A percentile compares a stretch with the other conserved stretches of the same genome.
Evolutionary conservation across 2,888 invertebrate species (phyloP).

Genomic region (Germaria angustata): DNA sequence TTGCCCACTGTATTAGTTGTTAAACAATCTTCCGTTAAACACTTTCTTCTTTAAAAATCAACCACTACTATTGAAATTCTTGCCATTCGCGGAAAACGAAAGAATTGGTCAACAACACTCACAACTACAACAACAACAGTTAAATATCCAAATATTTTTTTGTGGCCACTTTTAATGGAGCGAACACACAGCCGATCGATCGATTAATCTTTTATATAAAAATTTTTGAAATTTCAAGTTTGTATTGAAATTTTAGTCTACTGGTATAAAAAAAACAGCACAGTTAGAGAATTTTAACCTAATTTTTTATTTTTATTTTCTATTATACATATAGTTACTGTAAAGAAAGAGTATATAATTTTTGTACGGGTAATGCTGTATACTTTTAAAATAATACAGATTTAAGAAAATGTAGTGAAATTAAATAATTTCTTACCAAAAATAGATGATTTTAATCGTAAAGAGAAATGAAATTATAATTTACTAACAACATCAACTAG

Average conservation of each 20-base stretch:
- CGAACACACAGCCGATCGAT: constrained; percentile 5
- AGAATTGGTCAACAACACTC: neutral
- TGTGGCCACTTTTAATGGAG: neutral
- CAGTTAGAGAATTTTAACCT: neutral
- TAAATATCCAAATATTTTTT: constrained; percentile 15
- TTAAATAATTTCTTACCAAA: constrained; percentile 12
- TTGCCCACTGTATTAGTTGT: constrained; percentile 6
- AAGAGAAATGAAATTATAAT: constrained; percentile 47
- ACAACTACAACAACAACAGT: neutral
- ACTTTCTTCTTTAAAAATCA: constrained; percentile 35
- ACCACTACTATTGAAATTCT: neutral
- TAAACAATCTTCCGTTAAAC: constrained; percentile 34
- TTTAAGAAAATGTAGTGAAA: constrained; percentile 25
- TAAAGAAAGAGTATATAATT: neutral
- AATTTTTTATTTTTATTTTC: neutral
- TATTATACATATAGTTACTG: neutral
- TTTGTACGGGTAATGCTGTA: neutral
- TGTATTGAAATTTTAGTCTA: neutral
- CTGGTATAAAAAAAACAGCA: neutral
- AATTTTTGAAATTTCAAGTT: constrained; percentile 20
- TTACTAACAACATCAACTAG: neutral
- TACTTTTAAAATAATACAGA: neutral
- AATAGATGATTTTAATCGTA: neutral
- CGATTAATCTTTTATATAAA: constrained; percentile 6
- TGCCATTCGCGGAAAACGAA: neutral